Evolutionary conservation across 2,888 invertebrate species (phyloP), one percentile per base, ranked within the genome.

Genomic region (Euzetes globulus): DNA sequence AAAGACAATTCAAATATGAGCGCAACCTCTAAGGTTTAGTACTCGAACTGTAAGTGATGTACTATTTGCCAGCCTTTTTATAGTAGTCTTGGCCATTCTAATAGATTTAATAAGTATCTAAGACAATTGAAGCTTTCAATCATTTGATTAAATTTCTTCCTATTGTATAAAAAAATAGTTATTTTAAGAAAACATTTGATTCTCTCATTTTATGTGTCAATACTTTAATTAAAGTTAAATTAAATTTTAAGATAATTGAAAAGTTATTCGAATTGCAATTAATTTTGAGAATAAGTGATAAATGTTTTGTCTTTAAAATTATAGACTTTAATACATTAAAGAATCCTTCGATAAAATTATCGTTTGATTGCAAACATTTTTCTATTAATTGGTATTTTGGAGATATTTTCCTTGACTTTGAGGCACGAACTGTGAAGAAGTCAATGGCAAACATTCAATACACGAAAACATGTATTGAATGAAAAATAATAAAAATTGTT

Each of bases 351-450:
- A 17, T 13, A 13, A 13, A 47, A 47, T 17, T 17, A 17, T 47
- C 2, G 13, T 47, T 47, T 17, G 47, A 47, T 17, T 33, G 33
- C 33, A 47, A 17, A 47, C 17, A 47, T 17, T 47, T 17, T 47
- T 17, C 5, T 47, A 60, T 60, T 33, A 60, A 60, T 27, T 7
- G 9, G 33, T 33, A 33, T 33, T 33, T 33, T 33, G 5, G 33
- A 4, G 19, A 5, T 25, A 60, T 60, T 60, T 60, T 60, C 60
- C 60, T 60, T 60, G 60, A 60, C 60, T 60, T 60, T 60, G 60
- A 60, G 11, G 60, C 60, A 60, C 60, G 60, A 60, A 25, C 29
- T 60, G 27, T 60, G 60, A 33, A 27, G 60, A 60, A 60, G 60
- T 60, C 60, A 60, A 60, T 60, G 60, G 60, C 29, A 60, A 60